Conservation (phyloP, 2,888 invertebrate genomes). For the Sympetrum striolatum region DNA sequence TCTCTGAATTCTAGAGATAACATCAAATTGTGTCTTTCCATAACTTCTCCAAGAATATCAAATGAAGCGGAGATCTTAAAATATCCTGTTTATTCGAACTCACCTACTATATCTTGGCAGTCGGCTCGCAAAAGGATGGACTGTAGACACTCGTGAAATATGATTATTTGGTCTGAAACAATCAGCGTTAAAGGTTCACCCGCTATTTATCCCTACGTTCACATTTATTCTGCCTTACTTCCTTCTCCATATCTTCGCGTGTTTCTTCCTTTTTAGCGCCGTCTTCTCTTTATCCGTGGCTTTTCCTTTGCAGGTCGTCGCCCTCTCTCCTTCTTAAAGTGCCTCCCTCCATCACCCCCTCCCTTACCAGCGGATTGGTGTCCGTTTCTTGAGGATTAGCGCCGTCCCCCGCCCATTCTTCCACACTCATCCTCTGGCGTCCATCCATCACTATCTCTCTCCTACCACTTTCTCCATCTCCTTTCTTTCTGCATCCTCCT, state of each 20-base stretch:
- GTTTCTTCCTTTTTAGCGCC: background rate
- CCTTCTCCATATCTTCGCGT: background rate
- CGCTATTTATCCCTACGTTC: background rate
- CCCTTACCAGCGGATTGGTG: background rate
- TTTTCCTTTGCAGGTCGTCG: background rate
- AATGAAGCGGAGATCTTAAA: background rate
- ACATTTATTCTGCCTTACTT: background rate
- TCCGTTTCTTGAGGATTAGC: background rate
- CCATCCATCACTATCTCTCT: background rate
- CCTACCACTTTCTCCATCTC: background rate
- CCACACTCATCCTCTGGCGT: background rate
- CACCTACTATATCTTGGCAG: too few species aligned
- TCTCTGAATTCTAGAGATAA: too few species aligned
- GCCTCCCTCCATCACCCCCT: background rate
- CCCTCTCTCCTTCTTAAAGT: background rate
- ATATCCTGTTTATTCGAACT: background rate
- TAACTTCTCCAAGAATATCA: too few species aligned
- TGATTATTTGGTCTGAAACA: background rate
- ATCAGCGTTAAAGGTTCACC: background rate
- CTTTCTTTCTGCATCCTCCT: background rate
- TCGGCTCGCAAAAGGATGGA: background rate
- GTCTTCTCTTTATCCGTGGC: background rate
- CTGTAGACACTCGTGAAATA: background rate
- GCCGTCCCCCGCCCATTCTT: background rate
- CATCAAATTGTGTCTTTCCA: too few species aligned